A percentile compares a stretch with the other conserved stretches of the same genome.
Evolutionary conservation across 2,888 invertebrate species (phyloP).

Genomic region (Beris chalybata): DNA sequence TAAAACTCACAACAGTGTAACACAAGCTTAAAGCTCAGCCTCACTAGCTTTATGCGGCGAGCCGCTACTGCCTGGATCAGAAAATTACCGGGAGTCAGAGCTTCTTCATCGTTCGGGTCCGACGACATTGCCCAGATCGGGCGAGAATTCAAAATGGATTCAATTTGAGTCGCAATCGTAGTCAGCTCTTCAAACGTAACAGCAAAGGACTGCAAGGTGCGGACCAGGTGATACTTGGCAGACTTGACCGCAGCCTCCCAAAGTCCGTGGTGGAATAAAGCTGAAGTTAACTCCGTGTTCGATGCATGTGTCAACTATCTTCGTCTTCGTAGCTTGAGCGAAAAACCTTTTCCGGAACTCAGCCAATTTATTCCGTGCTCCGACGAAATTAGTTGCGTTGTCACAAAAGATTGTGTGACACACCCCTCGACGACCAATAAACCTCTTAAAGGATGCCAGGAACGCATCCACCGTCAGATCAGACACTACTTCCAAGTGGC

Average conservation of each 20-base stretch:
- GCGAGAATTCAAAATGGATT: constrained; percentile 20
- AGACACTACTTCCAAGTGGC: constrained; percentile 37
- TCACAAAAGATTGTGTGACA: constrained; percentile 36
- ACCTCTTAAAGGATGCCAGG: constrained; percentile 35
- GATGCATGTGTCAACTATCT: background rate
- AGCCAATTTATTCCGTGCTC: constrained; percentile 21
- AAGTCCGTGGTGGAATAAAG: constrained; percentile 37
- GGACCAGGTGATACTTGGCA: constrained; percentile 30
- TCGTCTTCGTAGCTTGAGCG: background rate
- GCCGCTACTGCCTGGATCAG: too few relatives aligned
- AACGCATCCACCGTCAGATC: constrained; percentile 36
- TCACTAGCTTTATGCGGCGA: too few relatives aligned
- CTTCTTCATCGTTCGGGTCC: constrained; percentile 10
- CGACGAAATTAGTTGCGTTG: constrained; percentile 38
- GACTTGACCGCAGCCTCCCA: constrained; percentile 37
- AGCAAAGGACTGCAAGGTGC: constrained; percentile 11
- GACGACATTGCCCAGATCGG: constrained; percentile 3
- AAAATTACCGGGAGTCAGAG: background rate
- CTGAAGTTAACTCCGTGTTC: constrained; percentile 24
- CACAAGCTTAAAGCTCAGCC: too few relatives aligned
- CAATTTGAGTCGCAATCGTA: constrained; percentile 17
- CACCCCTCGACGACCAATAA: constrained; percentile 33
- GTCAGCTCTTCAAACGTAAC: constrained; percentile 18
- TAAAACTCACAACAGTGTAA: too few relatives aligned
- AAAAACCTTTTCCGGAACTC: background rate